phyloP scores from a whole-genome alignment of 2,888 invertebrate genomes.

The Aproaerema taeniolella region DNA sequence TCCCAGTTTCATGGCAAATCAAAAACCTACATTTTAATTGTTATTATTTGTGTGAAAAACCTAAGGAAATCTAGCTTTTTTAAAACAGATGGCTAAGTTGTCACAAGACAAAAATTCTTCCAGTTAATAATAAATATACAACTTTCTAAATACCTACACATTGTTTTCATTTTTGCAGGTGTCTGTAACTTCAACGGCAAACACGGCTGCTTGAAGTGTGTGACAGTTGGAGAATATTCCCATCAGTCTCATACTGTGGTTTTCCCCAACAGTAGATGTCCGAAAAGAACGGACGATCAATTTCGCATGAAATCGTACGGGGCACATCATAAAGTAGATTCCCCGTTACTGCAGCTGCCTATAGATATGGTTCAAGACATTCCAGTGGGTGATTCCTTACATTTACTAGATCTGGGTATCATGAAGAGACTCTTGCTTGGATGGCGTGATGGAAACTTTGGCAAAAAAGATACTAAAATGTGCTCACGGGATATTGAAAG shows the following conservation, averaged over 20 bases:
- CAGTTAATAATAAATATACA: too few relatives aligned
- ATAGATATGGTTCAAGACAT: slow-evolving; percentile 12
- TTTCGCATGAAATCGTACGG: slow-evolving; percentile 2
- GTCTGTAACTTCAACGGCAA: slow-evolving; percentile 18
- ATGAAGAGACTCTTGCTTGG: slow-evolving; percentile 23
- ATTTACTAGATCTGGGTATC: slow-evolving; percentile 22
- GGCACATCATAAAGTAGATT: slow-evolving; percentile 4
- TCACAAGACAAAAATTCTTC: too few relatives aligned
- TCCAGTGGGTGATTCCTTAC: slow-evolving; percentile 20
- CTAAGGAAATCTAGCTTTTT: too few relatives aligned
- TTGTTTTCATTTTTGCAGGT: slow-evolving; percentile 15
- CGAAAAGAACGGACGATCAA: neutral
- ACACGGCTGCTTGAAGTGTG: slow-evolving; percentile 21
- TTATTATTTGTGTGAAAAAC: too few relatives aligned
- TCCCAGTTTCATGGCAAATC: too few relatives aligned
- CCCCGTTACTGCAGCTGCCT: slow-evolving; percentile 1
- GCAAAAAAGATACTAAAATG: slow-evolving; percentile 19
- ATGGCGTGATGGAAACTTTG: slow-evolving; percentile 24
- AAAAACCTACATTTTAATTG: too few relatives aligned
- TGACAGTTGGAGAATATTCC: slow-evolving; percentile 20
- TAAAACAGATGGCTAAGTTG: too few relatives aligned
- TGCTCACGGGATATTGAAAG: slow-evolving; percentile 10
- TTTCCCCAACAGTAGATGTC: slow-evolving; percentile 8
- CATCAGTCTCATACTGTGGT: slow-evolving; percentile 18
- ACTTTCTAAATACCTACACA: too few relatives aligned